Conservation (phyloP, 2,888 invertebrate genomes). For the Baronia brevicornis region DNA sequence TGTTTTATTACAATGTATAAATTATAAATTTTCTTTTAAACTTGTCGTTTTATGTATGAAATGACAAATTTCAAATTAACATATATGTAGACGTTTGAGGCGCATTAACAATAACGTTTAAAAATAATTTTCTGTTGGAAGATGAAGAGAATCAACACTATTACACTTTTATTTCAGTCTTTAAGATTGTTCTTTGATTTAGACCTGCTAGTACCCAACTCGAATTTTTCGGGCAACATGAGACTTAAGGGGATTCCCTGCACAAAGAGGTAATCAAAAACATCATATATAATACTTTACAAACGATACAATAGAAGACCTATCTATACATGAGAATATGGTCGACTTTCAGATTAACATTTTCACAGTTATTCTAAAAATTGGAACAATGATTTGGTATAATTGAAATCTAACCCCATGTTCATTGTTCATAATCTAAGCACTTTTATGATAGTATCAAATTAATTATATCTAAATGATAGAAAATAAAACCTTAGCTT, state of each 20-base stretch:
- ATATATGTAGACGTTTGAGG: conserved; percentile 22
- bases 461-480: too few relatives aligned
- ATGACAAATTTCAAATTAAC: conserved; percentile 45
- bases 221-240: conserved; percentile 61
- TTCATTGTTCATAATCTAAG: too few relatives aligned
- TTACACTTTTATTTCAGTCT: conserved; percentile 33
- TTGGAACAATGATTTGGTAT: conserved; percentile 15
- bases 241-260: conserved; percentile 32
- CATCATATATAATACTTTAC: not conserved
- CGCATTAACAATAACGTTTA: conserved; percentile 6
- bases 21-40: conserved; percentile 21
- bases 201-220: conserved; percentile 62
- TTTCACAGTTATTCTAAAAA: conserved; percentile 7
- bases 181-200: conserved; percentile 22
- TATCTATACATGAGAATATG: conserved; percentile 11
- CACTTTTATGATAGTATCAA: too few relatives aligned
- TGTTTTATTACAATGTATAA: conserved; percentile 26
- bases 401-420: conserved; percentile 10
- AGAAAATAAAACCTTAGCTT: too few relatives aligned
- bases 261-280: not conserved
- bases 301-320: conserved; percentile 4
- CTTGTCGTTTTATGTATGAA: conserved; percentile 60
- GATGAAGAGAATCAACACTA: not conserved
- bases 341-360: conserved; percentile 7
- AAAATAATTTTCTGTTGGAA: conserved; percentile 4